phyloP scores from a whole-genome alignment of 2,797 vertebrate genomes.

The Ambastaia sidthimunki region DNA sequence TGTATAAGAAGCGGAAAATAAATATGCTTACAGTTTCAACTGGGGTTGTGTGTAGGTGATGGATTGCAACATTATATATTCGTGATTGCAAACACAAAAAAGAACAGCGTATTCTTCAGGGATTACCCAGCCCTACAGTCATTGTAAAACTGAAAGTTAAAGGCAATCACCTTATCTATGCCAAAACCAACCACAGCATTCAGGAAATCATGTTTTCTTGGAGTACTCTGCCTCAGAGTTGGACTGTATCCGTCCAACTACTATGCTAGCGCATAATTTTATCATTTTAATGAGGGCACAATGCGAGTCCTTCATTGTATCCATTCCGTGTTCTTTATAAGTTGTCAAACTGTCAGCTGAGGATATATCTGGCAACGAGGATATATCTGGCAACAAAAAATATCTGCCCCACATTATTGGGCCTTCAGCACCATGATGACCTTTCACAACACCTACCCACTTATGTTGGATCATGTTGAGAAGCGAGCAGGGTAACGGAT shows the following conservation, averaged over 20 bases:
- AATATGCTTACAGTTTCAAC: no score
- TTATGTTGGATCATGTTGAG: not conserved
- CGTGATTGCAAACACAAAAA: not conserved
- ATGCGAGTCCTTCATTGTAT: not conserved
- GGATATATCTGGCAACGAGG: not conserved
- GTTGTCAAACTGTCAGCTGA: not conserved
- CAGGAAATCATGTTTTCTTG: not conserved
- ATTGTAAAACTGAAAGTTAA: slow-evolving; percentile 2
- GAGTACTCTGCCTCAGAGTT: not conserved
- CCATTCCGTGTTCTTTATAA: not conserved
- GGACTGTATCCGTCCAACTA: not conserved
- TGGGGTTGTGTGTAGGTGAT: not conserved
- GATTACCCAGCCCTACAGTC: not conserved
- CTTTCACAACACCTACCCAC: not conserved
- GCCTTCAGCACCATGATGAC: not conserved
- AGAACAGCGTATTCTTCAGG: slow-evolving; percentile 19
- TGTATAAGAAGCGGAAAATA: no score
- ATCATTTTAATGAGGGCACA: not conserved
- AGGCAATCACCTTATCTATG: not conserved
- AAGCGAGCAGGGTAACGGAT: not conserved
- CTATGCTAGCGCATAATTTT: not conserved
- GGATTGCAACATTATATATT: not conserved
- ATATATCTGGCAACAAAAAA: not conserved
- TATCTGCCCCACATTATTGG: not conserved
- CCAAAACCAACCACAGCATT: not conserved